Base-by-base conservation (phyloP, 2,888 invertebrate species). In the Automeris io region DNA sequence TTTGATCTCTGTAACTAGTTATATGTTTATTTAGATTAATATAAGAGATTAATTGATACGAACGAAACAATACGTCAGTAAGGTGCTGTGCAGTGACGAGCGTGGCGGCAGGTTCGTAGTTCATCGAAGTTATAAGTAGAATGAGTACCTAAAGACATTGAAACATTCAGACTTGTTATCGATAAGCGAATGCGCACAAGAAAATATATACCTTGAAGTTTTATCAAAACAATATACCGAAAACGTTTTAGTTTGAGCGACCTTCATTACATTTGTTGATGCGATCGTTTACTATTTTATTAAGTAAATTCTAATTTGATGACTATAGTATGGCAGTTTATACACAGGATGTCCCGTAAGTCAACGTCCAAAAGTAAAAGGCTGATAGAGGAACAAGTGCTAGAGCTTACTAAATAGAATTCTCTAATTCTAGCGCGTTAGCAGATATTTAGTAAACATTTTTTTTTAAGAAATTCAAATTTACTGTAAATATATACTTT, bases 201-300 rank as follows among this genome's bases (percentile, higher is more conserved):
- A 60, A 53, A 53, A 56, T 48, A 41, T 53, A 51, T 58, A 65
- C 67, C 67, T 71, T 69, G 66, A 66, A 65, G 57, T 61, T 69
- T 73, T 78, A 78, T 77, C 78, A 70, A 70, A 70, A 72, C 65
- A 74, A 63, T 71, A 64, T 71, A 69, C 56, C 57, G 53, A 72
- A 72, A 72, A 66, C 50, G 57, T 69, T 66, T 63, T 64, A 59
- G 56, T 61, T 61, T 47, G 41, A 48, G 43, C 52, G 58, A 48
- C 70, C 70, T 72, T 72, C 70, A 69, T 63, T 66, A 60, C 50
- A 56, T 58, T 62, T 54, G 55, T 51, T 58, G 49, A 57, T 57
- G 53, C 54, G 52, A 55, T 60, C 48, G 53, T 23, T 40, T 33
- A 48, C 49, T 48, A 43, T 45, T 51, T 46, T 57, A 45, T 45